Base-by-base conservation (phyloP, 30 jellyfish, hydroid and myxozoan species). In the Turritopsis dohrnii region DNA sequence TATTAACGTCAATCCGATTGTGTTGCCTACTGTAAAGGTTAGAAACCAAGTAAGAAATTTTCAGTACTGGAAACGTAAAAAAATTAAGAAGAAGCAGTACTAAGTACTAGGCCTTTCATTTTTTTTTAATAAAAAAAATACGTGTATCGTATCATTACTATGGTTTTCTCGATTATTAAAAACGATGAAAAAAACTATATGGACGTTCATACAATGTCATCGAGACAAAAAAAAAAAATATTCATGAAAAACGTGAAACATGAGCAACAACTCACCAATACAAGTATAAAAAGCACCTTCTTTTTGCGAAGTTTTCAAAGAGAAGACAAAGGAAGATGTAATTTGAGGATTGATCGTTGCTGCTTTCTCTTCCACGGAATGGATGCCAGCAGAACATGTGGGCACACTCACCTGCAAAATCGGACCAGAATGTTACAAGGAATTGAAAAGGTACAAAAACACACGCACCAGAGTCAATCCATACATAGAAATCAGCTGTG, bases 401-500 rank as follows among this genome's bases (percentile, higher is more conserved):
- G 88, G 88, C 0, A 84, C 53, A 21, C 71, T 72, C 18, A 84
- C 88, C 90, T 84, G 17, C 23, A 82, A 28, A 20, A 0, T 0
- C 30, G 29, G 18, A 29, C 73, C 77, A 1, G 22, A 27, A 69
- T 69, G 77, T 9, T 21, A 0, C 8, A 69, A 69, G 28, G 16
- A 9, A 28, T 21, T 29, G 85, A 52, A 79, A 52, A 30, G 16
- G 53, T 8, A 52, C 30, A 4, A 29, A 76, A 76, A 28, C 1
- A 76, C 5, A 9, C 71, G 21, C 1, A 76, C 23, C 18, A 76
- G 18, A 28, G 74, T 1, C 1, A 22, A 1, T 76, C 28, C 95
- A 41, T 82, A 87, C 95, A 54, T 28, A 52, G 72, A 87, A 87
- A 23, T 87, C 95, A 8, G 95, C 87, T 19, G 93, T 81, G 9